Conservation (phyloP, 1,140 invertebrate species). For the Neelides sp. region DNA sequence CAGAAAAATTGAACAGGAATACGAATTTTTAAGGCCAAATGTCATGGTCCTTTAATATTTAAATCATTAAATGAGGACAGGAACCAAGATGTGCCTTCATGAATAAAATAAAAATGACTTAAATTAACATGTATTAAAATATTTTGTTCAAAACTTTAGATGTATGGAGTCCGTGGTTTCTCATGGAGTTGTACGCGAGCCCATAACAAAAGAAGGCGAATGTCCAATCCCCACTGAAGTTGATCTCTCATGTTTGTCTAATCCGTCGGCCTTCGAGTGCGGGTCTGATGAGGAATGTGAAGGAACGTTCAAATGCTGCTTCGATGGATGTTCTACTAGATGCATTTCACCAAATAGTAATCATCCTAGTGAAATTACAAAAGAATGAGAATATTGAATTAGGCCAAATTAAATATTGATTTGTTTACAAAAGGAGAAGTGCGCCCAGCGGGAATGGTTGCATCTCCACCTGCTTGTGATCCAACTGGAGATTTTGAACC, state of each 20-base stretch:
- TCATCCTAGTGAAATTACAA: not conserved
- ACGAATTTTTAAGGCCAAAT: no score
- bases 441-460: conserved; percentile 31
- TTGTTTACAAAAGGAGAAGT: not conserved
- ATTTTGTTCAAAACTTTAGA: no score
- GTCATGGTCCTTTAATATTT: no score
- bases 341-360: conserved; percentile 25
- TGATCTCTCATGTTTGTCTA: not conserved
- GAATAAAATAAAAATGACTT: no score
- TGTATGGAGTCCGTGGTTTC: not conserved
- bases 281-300: conserved; percentile 15
- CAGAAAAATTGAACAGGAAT: no score
- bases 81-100: no score
- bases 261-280: conserved; percentile 8
- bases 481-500: conserved; percentile 33
- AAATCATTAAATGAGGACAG: no score
- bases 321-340: conserved; percentile 12
- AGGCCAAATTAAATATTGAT: no score
- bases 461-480: conserved; percentile 33
- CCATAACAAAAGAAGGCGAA: not conserved
- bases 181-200: not conserved
- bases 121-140: no score
- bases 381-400: no score
- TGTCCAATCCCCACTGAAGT: not conserved
- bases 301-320: conserved; percentile 16